Evolutionary conservation across 2,888 invertebrate species (phyloP), one percentile per base, ranked within the genome.

Genomic region (Lasioglossum marginatum): DNA sequence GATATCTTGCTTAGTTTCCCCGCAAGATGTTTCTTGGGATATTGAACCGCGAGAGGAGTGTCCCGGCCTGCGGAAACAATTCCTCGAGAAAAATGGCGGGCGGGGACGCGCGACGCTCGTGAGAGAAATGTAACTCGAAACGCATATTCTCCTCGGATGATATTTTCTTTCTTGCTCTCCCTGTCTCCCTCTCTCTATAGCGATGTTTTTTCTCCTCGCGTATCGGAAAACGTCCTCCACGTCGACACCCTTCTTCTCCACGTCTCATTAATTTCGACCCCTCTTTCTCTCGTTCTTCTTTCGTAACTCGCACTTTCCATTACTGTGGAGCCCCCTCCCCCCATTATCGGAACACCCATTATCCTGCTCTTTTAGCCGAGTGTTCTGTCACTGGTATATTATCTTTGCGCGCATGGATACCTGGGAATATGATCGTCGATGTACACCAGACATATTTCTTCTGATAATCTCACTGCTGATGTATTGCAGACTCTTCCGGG

Each of bases 231-330:
- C 77, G 52, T 68, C 31, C 73, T 74, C 12, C 77, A 16, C 70
- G 23, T 31, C 43, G 34, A 70, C 37, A 37, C 52, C 40, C 40
- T 66, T 43, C 48, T 76, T 43, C 48, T 40, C 66, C 31, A n/a
- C 68, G 40, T 57, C 71, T 79, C 78, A 72, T 78, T 83, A 82
- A 82, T 83, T 82, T 82, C 83, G 63, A 66, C 43, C 43, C 75
- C 76, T 45, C 48, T 73, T 31, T 75, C 73, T 43, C 60, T 27
- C 63, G 40, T 37, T 73, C 68, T 79, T 73, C 60, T 27, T 23
- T 45, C 37, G 73, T 74, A 37, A 71, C 73, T 68, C 48, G 63
- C 60, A 27, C 71, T 77, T 70, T 77, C 63, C 76, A 57, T 83
- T 70, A 63, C 27, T 31, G 27, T 31, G 63, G 27, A 63, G 6